phyloP scores from a whole-genome alignment of 2,113 vertebrate genomes.

The Xenopus laevis region DNA sequence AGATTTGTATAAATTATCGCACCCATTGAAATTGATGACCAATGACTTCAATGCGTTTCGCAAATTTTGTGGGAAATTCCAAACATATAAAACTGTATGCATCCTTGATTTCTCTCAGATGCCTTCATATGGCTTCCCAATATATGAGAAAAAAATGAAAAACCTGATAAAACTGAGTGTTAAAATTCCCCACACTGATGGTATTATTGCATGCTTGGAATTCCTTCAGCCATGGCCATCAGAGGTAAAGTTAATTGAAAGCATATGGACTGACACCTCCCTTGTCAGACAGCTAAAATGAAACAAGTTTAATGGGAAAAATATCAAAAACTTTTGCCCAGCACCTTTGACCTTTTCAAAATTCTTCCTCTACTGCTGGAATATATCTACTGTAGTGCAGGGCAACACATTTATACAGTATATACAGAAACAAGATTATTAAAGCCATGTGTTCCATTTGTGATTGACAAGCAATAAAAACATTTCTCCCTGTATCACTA shows the following conservation, averaged over 20 bases:
- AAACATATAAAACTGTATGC: too few species aligned
- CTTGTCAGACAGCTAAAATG: neutral
- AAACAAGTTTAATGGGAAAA: neutral
- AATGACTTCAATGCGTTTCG: too few species aligned
- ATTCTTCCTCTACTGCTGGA: neutral
- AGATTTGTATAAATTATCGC: too few species aligned
- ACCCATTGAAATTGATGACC: too few species aligned
- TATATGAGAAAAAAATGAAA: too few species aligned
- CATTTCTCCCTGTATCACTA: neutral
- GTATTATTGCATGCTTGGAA: neutral
- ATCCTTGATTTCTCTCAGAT: too few species aligned
- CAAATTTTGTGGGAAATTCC: too few species aligned
- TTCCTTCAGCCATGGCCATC: neutral
- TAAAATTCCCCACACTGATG: neutral
- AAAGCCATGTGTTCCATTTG: neutral
- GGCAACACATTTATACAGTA: neutral
- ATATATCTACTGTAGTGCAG: neutral
- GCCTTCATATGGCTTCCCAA: too few species aligned
- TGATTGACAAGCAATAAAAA: conserved; percentile 1
- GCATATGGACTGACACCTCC: conserved; percentile 7
- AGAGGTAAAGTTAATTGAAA: conserved; percentile 5
- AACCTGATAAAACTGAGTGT: neutral
- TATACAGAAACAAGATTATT: neutral
- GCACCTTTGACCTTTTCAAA: conserved; percentile 4
- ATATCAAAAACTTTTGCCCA: neutral